Conservation (phyloP, 2,888 invertebrate species). For the Lepidonotus clava region DNA sequence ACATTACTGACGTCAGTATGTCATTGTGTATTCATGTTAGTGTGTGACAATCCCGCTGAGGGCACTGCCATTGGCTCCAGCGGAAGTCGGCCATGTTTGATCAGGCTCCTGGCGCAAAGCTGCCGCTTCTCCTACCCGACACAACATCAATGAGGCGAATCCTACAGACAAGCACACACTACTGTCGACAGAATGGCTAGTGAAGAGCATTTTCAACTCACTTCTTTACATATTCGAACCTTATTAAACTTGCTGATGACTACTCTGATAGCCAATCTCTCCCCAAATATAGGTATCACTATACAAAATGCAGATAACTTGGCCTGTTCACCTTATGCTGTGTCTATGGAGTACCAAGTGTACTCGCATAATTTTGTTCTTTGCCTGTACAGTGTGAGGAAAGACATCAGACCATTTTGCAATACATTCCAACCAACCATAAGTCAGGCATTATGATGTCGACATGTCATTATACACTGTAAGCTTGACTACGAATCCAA, state of each 20-base stretch:
- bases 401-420: too few relatives aligned
- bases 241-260: slow-evolving; percentile 39
- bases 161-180: not conserved
- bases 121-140: not conserved
- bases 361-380: too few relatives aligned
- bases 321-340: too few relatives aligned
- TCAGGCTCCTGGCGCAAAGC: not conserved
- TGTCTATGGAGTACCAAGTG: too few relatives aligned
- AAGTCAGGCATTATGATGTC: too few relatives aligned
- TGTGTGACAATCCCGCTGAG: not conserved
- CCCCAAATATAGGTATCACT: slow-evolving; percentile 10
- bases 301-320: not conserved
- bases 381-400: too few relatives aligned
- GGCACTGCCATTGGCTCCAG: not conserved
- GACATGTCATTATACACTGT: too few relatives aligned
- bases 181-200: too few relatives aligned
- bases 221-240: not conserved
- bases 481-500: too few relatives aligned
- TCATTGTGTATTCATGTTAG: not conserved
- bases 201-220: not conserved
- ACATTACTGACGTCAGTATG: not conserved
- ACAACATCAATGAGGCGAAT: slow-evolving; percentile 11
- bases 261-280: not conserved
- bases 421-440: too few relatives aligned
- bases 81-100: not conserved